Evolutionary conservation across 37 sponge, comb jelly and placozoan genomes (phyloP).

Genomic region (Beroe forskalii): DNA sequence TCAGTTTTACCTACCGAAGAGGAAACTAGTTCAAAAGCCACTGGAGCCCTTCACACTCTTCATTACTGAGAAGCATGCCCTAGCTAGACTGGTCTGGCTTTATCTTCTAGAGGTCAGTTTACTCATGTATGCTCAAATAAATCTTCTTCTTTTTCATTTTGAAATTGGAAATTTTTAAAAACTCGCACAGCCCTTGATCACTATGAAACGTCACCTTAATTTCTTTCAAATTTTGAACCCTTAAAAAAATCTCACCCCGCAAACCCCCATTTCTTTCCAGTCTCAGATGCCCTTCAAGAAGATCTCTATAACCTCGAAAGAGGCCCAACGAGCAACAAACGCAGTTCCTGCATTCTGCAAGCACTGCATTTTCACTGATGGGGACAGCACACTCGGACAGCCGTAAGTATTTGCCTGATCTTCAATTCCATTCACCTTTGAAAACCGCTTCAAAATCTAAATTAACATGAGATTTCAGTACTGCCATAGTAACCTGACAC

Average conservation of each 20-base stretch:
- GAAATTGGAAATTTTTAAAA: no score
- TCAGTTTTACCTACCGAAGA: slow-evolving; percentile 18
- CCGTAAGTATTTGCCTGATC: slow-evolving; percentile 4
- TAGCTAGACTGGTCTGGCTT: slow-evolving; percentile 48
- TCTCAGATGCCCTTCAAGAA: slow-evolving; percentile 54
- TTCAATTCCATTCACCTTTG: neutral
- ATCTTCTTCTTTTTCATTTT: no score
- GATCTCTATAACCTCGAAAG: slow-evolving; percentile 27
- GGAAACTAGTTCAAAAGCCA: slow-evolving; percentile 2
- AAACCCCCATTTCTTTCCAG: no score
- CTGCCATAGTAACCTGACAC: no score
- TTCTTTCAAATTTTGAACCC: no score
- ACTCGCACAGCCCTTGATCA: no score
- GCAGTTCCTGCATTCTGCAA: slow-evolving; percentile 33
- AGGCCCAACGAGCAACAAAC: neutral
- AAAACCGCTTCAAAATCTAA: neutral
- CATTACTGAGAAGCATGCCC: slow-evolving; percentile 6
- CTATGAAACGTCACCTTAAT: no score
- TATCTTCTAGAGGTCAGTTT: slow-evolving; percentile 30
- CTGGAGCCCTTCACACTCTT: slow-evolving; percentile 57
- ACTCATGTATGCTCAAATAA: no score
- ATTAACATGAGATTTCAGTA: no score
- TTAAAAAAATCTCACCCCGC: no score
- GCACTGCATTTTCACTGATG: slow-evolving; percentile 46
- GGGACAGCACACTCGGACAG: slow-evolving; percentile 14